phyloP scores from a whole-genome alignment of 1,140 invertebrate species.

The Heliothis virescens region DNA sequence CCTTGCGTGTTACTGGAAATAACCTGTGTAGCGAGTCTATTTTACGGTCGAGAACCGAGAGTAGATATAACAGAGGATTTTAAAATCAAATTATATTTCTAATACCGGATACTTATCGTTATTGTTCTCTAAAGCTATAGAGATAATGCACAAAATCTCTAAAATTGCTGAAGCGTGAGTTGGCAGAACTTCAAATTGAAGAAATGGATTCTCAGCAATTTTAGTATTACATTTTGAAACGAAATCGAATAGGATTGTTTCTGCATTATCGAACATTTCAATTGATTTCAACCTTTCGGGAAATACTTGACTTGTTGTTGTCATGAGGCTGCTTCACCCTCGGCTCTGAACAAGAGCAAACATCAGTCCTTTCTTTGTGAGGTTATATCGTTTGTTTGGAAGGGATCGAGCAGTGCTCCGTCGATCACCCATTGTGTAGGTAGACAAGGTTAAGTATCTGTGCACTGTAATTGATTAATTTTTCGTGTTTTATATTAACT shows the following conservation, averaged over 20 bases:
- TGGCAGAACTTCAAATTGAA: slow-evolving; percentile 16
- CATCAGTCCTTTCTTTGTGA: slow-evolving; percentile 15
- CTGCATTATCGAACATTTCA: neutral
- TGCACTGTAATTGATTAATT: slow-evolving; percentile 15
- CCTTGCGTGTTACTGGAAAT: slow-evolving; percentile 8
- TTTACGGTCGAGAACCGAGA: neutral
- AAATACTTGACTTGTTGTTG: slow-evolving; percentile 19
- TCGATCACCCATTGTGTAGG: slow-evolving; percentile 15
- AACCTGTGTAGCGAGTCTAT: neutral
- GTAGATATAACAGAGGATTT: neutral
- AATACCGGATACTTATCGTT: neutral
- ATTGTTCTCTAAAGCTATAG: neutral
- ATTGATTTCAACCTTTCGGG: neutral
- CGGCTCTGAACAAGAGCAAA: neutral
- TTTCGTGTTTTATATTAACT: neutral
- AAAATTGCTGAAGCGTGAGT: neutral
- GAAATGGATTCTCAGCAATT: neutral
- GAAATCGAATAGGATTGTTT: neutral
- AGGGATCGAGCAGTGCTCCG: neutral
- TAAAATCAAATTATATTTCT: neutral
- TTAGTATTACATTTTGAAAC: slow-evolving; percentile 15
- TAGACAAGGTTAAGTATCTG: slow-evolving; percentile 1
- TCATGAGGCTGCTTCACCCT: neutral
- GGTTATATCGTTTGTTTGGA: slow-evolving; percentile 23
- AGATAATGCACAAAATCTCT: neutral